Percentiles rank a stretch among this genome's conserved stretches.
Evolutionary conservation across 2,113 vertebrate species (phyloP).

Genomic region (Oncorhynchus mykiss): DNA sequence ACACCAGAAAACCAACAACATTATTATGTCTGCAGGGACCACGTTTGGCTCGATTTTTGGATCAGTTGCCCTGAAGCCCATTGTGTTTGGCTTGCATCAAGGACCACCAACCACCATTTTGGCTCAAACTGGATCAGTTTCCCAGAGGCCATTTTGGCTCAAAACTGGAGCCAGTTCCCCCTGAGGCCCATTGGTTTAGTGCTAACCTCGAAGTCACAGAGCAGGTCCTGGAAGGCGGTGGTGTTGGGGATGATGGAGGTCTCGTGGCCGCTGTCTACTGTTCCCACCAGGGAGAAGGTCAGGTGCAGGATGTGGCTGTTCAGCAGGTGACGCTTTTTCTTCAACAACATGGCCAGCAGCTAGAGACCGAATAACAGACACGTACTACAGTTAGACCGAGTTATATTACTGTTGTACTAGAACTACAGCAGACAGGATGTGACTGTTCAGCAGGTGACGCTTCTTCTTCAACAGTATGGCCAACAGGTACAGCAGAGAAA

Average conservation of each 20-base stretch:
- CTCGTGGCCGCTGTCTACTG: conserved; percentile 95
- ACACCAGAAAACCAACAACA: background rate
- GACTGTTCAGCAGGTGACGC: no score
- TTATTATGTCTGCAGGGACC: background rate
- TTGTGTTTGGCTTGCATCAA: no score
- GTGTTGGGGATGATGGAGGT: conserved; percentile 99
- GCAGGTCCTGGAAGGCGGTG: conserved; percentile 95
- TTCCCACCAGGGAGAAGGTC: conserved; percentile 97
- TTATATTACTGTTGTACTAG: no score
- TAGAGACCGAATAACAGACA: conserved; percentile 45
- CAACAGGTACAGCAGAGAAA: background rate
- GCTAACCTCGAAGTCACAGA: conserved; percentile 95
- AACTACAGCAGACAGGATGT: no score
- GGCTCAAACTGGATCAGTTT: background rate
- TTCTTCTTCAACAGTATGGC: no score
- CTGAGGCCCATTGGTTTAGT: background rate
- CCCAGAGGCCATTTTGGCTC: background rate
- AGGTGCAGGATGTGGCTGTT: conserved; percentile 98
- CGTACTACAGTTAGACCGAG: background rate
- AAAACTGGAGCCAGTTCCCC: background rate
- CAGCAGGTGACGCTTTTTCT: conserved; percentile 93
- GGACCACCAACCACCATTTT: background rate
- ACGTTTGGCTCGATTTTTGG: no score
- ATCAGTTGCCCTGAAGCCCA: no score
- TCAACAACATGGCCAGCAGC: conserved; percentile 96